Evolutionary conservation across 2,888 invertebrate species (phyloP), one percentile per base, ranked within the genome.

Genomic region (Conops quadrifasciatus): DNA sequence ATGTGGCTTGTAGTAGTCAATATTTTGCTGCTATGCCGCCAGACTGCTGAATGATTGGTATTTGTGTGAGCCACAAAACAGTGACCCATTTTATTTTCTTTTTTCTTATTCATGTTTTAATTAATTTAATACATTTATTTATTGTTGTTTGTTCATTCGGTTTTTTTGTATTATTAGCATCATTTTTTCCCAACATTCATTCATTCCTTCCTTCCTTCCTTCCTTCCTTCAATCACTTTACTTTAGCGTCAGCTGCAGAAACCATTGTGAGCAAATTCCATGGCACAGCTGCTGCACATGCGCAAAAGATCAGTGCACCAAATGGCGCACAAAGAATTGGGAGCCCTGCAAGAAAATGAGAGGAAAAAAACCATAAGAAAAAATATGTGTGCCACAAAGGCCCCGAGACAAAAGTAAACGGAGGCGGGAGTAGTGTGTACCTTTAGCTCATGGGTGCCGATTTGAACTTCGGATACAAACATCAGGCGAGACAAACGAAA

Each of bases 241-340:
- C 21, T 19, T 53, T 53, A 4, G 2, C 3, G 21, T 19, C 21
- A 4, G 19, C 53, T 53, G 21, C 53, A 53, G 4, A 49, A 64
- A 47, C 21, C 49, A 26, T 47, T 47, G 49, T 53, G 66, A 49
- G 65, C 65, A 26, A 65, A 51, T 56, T 56, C 47, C 7, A 11
- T 53, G 21, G 53, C 53, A 30, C 66, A 53, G 56, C 53, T 49
- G 26, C 11, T 66, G 66, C 67, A 49, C 59, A 67, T 60, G 67
- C 60, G 49, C 67, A 67, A 36, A 36, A 36, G 5, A 36, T 47
- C 59, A 59, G 60, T 59, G 59, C 59, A 53, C 21, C 21, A 21
- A 53, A n/a, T 49, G 53, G 21, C 53, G n/a, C 53, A 53, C 21
- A 21, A 21, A 11, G 53, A 49, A 49, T 49, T 36, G 5, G 36